Evolutionary conservation across 1,140 invertebrate species (phyloP).

Genomic region (Homalodisca vitripennis): DNA sequence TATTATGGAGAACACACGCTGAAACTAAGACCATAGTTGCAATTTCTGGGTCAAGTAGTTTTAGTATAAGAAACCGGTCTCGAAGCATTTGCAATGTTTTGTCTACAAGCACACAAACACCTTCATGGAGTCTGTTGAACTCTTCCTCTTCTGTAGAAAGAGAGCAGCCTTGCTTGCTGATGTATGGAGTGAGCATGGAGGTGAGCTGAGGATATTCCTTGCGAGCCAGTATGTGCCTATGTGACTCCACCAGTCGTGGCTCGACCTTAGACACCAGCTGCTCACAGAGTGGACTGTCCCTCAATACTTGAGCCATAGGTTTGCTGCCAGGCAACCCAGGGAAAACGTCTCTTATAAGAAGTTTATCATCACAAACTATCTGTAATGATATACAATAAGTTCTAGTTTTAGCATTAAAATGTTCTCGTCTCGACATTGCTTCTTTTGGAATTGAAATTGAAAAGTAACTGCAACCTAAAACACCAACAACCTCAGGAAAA

Average conservation of each 20-base stretch:
- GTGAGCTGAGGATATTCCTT: background rate
- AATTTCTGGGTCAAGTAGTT: background rate
- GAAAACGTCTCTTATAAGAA: slow-evolving; percentile 20
- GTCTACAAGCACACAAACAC: background rate
- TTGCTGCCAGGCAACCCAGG: background rate
- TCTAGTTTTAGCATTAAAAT: slow-evolving; percentile 14
- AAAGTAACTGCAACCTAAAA: background rate
- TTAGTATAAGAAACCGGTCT: background rate
- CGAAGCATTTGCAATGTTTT: background rate
- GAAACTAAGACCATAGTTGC: slow-evolving; percentile 1
- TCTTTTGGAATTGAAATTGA: slow-evolving; percentile 8
- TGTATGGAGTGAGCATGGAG: slow-evolving; percentile 17
- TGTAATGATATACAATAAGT: slow-evolving; percentile 8
- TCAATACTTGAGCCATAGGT: background rate
- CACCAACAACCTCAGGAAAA: slow-evolving; percentile 9
- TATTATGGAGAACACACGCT: slow-evolving; percentile 2
- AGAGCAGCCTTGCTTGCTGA: background rate
- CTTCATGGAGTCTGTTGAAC: background rate
- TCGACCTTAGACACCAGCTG: background rate
- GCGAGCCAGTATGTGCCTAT: slow-evolving; percentile 3
- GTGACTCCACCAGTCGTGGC: background rate
- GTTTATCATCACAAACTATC: slow-evolving; percentile 10
- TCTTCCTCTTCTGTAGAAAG: background rate
- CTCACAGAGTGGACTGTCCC: background rate
- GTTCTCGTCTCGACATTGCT: background rate